Conservation (phyloP, 2,888 invertebrate genomes). For the Lasioglossum villosulum region DNA sequence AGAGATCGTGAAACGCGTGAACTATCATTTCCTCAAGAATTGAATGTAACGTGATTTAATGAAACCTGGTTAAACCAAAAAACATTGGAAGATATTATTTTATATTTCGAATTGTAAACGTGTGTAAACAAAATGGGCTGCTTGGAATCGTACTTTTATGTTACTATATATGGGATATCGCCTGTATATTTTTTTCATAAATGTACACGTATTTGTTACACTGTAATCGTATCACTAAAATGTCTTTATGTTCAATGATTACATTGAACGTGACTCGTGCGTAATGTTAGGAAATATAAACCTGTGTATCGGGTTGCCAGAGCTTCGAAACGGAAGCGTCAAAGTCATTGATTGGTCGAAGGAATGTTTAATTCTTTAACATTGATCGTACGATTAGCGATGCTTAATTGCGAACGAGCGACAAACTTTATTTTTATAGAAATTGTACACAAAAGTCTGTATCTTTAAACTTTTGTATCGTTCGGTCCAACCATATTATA, state of each 20-base stretch:
- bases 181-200: slow-evolving; percentile 36
- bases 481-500: slow-evolving; percentile 5
- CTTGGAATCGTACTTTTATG: slow-evolving; percentile 36
- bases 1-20: background rate
- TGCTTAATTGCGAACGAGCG: slow-evolving; percentile 10
- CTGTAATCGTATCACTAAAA: slow-evolving; percentile 8
- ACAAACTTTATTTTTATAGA: slow-evolving; percentile 50
- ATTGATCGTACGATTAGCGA: slow-evolving; percentile 18
- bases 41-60: background rate
- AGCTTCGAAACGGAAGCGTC: slow-evolving; percentile 60
- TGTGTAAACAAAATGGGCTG: slow-evolving; percentile 5
- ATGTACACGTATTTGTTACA: slow-evolving; percentile 13
- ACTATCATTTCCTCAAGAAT: slow-evolving; percentile 21
- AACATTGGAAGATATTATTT: slow-evolving; percentile 10
- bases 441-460: background rate
- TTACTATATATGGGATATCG: slow-evolving; percentile 14
- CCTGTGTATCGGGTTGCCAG: slow-evolving; percentile 56
- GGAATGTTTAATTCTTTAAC: slow-evolving; percentile 20
- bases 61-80: slow-evolving; percentile 4
- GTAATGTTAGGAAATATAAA: slow-evolving; percentile 45
- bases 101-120: slow-evolving; percentile 20
- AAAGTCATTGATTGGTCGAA: slow-evolving; percentile 61
- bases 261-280: slow-evolving; percentile 27
- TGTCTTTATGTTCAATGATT: slow-evolving; percentile 20
- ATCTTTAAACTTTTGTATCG: slow-evolving; percentile 13